Evolutionary conservation across 2,797 vertebrate genomes (phyloP).

Genomic region (Hippopotamyrus pictus): DNA sequence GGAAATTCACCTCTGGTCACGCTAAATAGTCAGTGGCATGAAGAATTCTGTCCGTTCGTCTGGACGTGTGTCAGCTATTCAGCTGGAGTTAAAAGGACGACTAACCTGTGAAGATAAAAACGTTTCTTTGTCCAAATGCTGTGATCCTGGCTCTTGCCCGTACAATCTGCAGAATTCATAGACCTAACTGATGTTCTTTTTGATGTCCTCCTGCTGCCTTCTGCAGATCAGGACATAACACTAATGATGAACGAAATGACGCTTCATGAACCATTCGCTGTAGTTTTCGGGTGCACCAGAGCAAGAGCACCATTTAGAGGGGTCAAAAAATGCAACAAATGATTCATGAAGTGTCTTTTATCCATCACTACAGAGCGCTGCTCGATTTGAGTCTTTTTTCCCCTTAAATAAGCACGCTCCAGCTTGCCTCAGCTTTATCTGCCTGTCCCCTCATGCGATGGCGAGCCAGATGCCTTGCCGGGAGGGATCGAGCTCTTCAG

Average conservation of each 20-base stretch:
- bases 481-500: background rate
- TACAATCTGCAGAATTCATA: background rate
- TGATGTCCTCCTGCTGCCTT: background rate
- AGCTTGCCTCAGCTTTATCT: background rate
- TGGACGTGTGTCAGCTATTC: background rate
- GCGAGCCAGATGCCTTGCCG: background rate
- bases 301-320: background rate
- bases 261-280: background rate
- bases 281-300: background rate
- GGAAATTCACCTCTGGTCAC: background rate
- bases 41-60: background rate
- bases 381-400: background rate
- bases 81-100: background rate
- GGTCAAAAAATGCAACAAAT: background rate
- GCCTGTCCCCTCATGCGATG: background rate
- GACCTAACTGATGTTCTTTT: background rate
- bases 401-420: background rate
- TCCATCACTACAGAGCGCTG: background rate
- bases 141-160: background rate
- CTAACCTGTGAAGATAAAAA: background rate
- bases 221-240: background rate
- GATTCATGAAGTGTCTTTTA: background rate
- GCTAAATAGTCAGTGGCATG: background rate
- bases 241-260: background rate
- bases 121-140: background rate